These are phyloP conservation scores for Ophiodon elongatus DNA, from an alignment of 2,113 vertebrate species.

Conservation along the genomic window DNA sequence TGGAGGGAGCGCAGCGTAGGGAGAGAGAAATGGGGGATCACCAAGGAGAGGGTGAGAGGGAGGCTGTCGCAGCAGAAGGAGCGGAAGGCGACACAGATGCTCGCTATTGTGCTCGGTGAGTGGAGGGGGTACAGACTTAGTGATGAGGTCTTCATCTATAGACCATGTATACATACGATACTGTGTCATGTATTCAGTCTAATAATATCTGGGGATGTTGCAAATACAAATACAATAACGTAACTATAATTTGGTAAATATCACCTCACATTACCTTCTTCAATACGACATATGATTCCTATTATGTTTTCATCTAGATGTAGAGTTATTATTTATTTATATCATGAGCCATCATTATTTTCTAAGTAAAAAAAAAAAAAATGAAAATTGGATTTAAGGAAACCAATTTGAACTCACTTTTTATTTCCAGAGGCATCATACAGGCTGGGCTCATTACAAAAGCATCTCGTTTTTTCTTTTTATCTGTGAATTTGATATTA, in stretches of 20 bases:
- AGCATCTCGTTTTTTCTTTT: neutral
- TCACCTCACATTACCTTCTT: too few relatives aligned
- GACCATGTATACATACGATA: neutral
- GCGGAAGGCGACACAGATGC: constrained; percentile 86
- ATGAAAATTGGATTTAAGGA: too few relatives aligned
- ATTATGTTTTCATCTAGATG: too few relatives aligned
- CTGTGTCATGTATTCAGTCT: neutral
- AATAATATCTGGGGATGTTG: too few relatives aligned
- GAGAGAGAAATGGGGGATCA: constrained; percentile 70
- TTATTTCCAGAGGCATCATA: neutral
- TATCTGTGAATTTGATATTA: neutral
- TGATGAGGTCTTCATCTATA: neutral
- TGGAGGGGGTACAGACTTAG: neutral
- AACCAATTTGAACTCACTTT: neutral
- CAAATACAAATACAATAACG: too few relatives aligned
- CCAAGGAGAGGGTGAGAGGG: constrained; percentile 80
- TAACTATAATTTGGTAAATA: too few relatives aligned
- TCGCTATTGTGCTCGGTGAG: constrained; percentile 86
- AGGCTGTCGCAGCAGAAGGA: constrained; percentile 86
- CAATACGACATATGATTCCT: too few relatives aligned
- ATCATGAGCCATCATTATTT: too few relatives aligned
- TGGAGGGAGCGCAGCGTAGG: constrained; percentile 72
- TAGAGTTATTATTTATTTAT: too few relatives aligned
- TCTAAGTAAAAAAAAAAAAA: too few relatives aligned
- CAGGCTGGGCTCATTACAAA: neutral